These are phyloP conservation scores for Penaeus monodon DNA, from an alignment of 2,888 invertebrate species.

Conservation along the genomic window DNA sequence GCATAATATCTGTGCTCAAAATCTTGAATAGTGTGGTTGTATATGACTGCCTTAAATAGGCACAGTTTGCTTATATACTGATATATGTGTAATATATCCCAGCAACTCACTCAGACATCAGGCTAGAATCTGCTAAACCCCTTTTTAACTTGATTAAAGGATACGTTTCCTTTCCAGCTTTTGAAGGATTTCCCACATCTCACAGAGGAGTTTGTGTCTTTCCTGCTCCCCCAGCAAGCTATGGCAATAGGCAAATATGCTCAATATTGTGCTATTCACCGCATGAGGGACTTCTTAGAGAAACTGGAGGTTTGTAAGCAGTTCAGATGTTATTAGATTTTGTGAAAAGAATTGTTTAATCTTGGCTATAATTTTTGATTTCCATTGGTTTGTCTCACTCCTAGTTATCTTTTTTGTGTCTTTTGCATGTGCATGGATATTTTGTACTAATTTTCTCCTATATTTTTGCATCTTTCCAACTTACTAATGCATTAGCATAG, in stretches of 20 bases:
- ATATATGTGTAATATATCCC: not conserved
- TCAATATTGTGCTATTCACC: constrained; percentile 53
- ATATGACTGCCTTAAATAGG: too few species aligned
- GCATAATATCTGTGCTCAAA: too few species aligned
- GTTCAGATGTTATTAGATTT: not conserved
- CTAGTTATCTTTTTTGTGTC: too few species aligned
- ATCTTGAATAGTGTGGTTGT: too few species aligned
- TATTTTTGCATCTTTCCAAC: too few species aligned
- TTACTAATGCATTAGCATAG: too few species aligned
- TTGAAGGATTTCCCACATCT: constrained; percentile 53
- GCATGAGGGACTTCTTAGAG: constrained; percentile 56
- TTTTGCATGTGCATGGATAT: too few species aligned
- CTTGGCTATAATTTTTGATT: too few species aligned
- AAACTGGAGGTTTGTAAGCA: constrained; percentile 45
- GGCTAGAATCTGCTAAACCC: not conserved
- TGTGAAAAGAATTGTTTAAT: too few species aligned
- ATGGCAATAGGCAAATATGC: constrained; percentile 55
- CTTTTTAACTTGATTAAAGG: not conserved
- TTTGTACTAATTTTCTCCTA: too few species aligned
- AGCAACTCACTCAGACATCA: not conserved
- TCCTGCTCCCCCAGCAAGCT: constrained; percentile 57
- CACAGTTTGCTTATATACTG: too few species aligned
- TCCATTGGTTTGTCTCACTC: too few species aligned
- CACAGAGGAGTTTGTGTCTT: constrained; percentile 53
- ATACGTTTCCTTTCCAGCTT: constrained; percentile 31